Base-by-base conservation (phyloP, 2,113 vertebrate species). In the Platichthys stellatus region DNA sequence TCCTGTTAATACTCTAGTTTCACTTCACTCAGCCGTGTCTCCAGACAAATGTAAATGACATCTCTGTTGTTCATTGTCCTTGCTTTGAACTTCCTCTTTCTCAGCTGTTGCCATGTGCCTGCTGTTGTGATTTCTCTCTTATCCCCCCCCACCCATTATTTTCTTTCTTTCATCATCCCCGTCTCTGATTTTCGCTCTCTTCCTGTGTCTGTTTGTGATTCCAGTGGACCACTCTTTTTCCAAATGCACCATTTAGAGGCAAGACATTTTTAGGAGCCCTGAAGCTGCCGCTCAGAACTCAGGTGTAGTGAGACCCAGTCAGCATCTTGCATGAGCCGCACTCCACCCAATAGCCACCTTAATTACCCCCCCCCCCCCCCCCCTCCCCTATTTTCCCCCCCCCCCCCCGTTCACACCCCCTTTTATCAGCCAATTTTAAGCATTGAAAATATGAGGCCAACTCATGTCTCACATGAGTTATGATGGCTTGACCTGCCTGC, bases 191-290 rank as follows among this genome's bases (percentile, higher is more conserved):
- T 69, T 24, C 5, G 3, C 54, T 84, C 74, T 90, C 78, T 90
- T 43, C 83, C 84, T 91, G 80, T 93, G 94, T 97, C 94, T 98
- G 93, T 97, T 95, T 98, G 96, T 97, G 95, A 96, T 98, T 99
- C 93, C 98, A 99, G 97, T 97, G 96, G 94, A 94, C 92, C 93
- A 93, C 94, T 95, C 94, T 97, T 89, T 97, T 94, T 95, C 95
- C 94, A 94, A 95, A 94, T 81, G 93, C 96, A 95, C 89, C 95
- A 93, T 96, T 96, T 97, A 97, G 93, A 94, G 93, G 95, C 95
- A 94, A 95, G 93, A 92, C 89, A 63, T 94, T 91, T 93, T 96
- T 98, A 96, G 95, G 94, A 96, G 90, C 92, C 94, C 88, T 77
- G 90, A 95, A 96, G 96, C 96, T 96, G 96, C 95, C 95, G 78